Evolutionary conservation across 2,888 invertebrate species (phyloP), one percentile per base, ranked within the genome.

Genomic region (Drosophila acutilabella): DNA sequence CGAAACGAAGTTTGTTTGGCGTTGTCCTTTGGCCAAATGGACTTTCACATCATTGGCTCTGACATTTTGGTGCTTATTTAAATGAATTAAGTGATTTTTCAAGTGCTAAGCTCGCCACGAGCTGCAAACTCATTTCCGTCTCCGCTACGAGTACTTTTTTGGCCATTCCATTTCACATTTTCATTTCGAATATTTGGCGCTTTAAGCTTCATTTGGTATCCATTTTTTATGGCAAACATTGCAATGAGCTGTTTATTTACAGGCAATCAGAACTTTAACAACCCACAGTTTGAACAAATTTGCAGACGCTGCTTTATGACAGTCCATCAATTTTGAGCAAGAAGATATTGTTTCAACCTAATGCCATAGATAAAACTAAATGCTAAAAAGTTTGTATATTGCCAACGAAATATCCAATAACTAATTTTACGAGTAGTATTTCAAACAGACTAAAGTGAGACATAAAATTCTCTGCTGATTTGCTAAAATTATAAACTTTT

Each of bases 1-100:
- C 36, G 30, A 26, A 36, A 13, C 36, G 8, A 36, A 36, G 13
- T 36, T 62, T 62, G 61, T 48, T 65, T 50, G 66, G 42, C 44
- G 67, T 75, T 58, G 60, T 74, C 71, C 69, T 73, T 60, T 66
- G 53, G 66, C 64, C 83, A 78, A 81, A 88, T 77, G 80, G 80
- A 64, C 62, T 70, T 68, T 66, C 64, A 65, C 64, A 64, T 70
- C 82, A 74, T 78, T 78, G 84, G 80, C 64, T 53, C 59, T 71
- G 73, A 73, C 83, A 77, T 71, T 77, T 81, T 67, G 67, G 81
- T 76, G 89, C 87, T 89, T 89, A 86, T 88, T 88, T 88, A 88
- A 88, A 88, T 88, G 90, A 89, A 88, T 88, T 88, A 88, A 89
- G 89, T 88, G 89, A 89, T 88, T 88, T 89, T 81, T 88, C 89